Conservation (phyloP, 1,140 invertebrate genomes). For the Monomorium pharaonis region DNA sequence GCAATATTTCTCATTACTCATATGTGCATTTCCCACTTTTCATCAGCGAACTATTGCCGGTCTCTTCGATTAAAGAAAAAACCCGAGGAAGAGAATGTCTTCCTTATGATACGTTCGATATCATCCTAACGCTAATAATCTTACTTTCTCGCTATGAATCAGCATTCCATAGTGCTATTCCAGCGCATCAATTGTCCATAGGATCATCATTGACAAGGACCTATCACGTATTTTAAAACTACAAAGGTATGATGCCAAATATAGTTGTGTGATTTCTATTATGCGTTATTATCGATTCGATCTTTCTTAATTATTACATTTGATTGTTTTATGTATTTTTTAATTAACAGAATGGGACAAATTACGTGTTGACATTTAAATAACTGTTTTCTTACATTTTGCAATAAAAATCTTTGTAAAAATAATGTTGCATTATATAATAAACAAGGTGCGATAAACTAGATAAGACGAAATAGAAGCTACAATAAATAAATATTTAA, state of each 20-base stretch:
- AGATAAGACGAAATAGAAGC: neutral
- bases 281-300: neutral
- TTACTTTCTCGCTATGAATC: slow-evolving; percentile 2
- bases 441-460: neutral
- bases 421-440: neutral
- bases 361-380: neutral
- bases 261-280: neutral
- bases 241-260: neutral
- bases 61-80: slow-evolving; percentile 15
- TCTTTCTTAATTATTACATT: neutral
- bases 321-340: neutral
- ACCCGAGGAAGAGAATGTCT: slow-evolving; percentile 40
- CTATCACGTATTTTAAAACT: slow-evolving; percentile 15
- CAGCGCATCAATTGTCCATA: neutral
- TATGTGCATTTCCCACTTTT: slow-evolving; percentile 23
- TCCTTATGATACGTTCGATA: slow-evolving; percentile 31
- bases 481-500: neutral
- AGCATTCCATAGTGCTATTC: slow-evolving; percentile 23
- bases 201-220: neutral
- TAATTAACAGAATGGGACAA: neutral
- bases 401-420: neutral
- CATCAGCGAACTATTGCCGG: slow-evolving; percentile 1
- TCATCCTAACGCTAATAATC: slow-evolving; percentile 9
- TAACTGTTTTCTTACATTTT: neutral
- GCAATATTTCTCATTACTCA: slow-evolving; percentile 45